Evolutionary conservation across 2,888 invertebrate species (phyloP).

Genomic region (Drosophila buzzatii): DNA sequence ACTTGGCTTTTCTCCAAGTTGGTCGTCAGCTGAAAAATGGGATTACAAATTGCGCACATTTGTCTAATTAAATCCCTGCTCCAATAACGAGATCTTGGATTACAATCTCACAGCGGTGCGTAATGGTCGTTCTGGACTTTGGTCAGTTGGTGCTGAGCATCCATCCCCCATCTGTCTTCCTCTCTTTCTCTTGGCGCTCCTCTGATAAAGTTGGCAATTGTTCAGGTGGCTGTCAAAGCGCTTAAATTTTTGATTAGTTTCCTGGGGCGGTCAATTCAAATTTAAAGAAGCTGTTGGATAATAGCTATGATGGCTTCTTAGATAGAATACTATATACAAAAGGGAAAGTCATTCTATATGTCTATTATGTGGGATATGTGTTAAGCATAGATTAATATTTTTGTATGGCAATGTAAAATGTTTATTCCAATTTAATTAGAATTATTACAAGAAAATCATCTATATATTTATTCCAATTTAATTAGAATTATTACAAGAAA

Average conservation of each 20-base stretch:
- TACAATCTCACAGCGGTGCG: constrained; percentile 75
- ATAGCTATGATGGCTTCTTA: background rate
- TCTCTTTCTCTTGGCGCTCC: background rate
- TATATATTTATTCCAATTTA: no score
- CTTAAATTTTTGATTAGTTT: constrained; percentile 41
- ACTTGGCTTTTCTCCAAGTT: constrained; percentile 73
- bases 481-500: no score
- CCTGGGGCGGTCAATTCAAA: constrained; percentile 7
- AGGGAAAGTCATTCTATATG: background rate
- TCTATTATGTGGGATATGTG: background rate
- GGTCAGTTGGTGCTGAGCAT: constrained; percentile 42
- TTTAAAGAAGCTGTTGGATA: constrained; percentile 3
- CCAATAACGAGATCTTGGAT: constrained; percentile 78
- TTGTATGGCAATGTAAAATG: no score
- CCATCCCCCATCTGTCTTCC: background rate
- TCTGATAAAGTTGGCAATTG: constrained; percentile 22
- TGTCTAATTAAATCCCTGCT: constrained; percentile 84
- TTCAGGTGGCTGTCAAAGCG: constrained; percentile 31
- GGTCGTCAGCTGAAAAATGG: constrained; percentile 83
- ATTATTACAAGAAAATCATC: no score
- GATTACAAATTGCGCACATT: constrained; percentile 85
- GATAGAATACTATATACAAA: background rate
- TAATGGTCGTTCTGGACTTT: constrained; percentile 45
- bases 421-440: no score
- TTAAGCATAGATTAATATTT: no score